Evolutionary conservation across 2,797 vertebrate species (phyloP).

Genomic region (Mastacembelus armatus): DNA sequence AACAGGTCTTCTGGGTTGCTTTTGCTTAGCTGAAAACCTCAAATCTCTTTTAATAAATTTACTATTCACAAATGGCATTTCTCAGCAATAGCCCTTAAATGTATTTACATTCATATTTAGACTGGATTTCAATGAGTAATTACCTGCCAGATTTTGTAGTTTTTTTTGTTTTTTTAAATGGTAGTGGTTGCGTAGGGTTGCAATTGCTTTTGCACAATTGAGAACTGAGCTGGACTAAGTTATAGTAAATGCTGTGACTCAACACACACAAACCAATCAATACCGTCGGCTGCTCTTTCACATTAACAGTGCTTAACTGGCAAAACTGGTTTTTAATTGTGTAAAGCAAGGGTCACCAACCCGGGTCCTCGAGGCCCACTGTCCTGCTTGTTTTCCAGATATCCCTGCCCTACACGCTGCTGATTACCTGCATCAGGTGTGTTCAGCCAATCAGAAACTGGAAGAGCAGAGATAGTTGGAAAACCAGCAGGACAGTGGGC

Average conservation of each 20-base stretch:
- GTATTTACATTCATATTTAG: not conserved
- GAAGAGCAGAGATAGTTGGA: too few species aligned
- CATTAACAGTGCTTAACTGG: not conserved
- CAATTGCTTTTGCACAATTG: not conserved
- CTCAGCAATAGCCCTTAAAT: not conserved
- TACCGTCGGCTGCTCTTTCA: not conserved
- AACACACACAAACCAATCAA: not conserved
- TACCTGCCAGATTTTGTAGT: not conserved
- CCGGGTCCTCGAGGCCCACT: too few species aligned
- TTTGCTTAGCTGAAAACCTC: not conserved
- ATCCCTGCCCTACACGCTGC: too few species aligned
- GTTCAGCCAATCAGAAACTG: too few species aligned
- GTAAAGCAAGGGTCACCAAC: not conserved
- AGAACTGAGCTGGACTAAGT: not conserved
- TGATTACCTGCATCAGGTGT: too few species aligned
- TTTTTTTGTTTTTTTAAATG: too few species aligned
- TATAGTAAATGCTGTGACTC: not conserved
- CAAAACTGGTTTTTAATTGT: slow-evolving; percentile 1
- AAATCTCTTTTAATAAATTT: too few species aligned
- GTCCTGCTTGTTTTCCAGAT: too few species aligned
- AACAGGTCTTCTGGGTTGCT: not conserved
- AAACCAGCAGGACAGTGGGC: too few species aligned
- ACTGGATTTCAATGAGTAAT: not conserved
- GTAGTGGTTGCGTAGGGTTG: not conserved
- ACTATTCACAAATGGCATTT: not conserved